These are phyloP conservation scores for Formicarius rufipectus DNA, from an alignment of 2,113 vertebrate genomes.

Conservation along the genomic window DNA sequence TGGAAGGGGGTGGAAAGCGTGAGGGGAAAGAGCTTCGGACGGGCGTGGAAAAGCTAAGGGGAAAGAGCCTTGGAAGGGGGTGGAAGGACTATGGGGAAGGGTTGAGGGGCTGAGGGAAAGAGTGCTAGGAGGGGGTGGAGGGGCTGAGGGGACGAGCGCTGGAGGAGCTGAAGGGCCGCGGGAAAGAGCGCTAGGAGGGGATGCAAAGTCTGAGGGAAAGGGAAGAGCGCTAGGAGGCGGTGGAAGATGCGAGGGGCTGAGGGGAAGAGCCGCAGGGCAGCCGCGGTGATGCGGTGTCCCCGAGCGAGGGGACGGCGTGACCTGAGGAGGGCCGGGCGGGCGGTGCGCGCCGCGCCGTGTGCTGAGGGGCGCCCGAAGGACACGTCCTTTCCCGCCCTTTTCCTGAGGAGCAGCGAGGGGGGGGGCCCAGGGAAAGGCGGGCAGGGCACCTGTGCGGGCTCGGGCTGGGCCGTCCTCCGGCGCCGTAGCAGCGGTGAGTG, in stretches of 20 bases:
- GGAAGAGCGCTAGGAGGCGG: too few species aligned
- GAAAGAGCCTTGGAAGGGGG: too few species aligned
- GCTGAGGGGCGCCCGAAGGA: background rate
- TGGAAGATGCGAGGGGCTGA: too few species aligned
- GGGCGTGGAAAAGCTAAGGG: too few species aligned
- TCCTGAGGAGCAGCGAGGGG: background rate
- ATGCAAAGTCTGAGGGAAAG: too few species aligned
- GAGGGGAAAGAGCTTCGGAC: too few species aligned
- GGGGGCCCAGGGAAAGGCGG: background rate
- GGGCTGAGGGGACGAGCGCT: background rate
- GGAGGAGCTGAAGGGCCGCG: too few species aligned
- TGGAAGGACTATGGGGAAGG: too few species aligned
- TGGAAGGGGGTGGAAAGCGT: background rate
- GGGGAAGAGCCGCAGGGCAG: background rate
- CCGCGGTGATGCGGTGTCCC: background rate
- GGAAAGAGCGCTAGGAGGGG: too few species aligned
- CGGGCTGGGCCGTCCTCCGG: too few species aligned
- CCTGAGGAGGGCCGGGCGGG: background rate
- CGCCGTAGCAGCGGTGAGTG: too few species aligned
- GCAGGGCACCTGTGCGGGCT: background rate
- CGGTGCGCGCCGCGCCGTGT: background rate
- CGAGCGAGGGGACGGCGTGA: background rate
- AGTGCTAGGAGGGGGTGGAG: accelerated
- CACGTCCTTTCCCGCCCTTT: background rate
- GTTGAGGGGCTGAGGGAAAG: background rate